These are phyloP conservation scores for Patella pellucida DNA, from an alignment of 2,888 invertebrate species.

Conservation along the genomic window DNA sequence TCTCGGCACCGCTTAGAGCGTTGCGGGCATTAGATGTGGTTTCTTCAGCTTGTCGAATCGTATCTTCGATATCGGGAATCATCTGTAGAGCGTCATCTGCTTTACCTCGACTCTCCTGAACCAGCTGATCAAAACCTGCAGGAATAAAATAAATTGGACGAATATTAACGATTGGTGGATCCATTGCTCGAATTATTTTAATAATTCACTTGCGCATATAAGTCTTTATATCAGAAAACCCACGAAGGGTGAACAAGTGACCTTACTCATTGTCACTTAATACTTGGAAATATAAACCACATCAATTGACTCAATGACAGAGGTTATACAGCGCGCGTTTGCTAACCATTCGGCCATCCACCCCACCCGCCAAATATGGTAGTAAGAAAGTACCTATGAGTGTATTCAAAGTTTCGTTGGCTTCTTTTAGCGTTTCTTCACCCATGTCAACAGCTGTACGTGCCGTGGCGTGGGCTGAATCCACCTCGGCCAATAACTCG, in stretches of 20 bases:
- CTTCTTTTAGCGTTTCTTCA: constrained; percentile 84
- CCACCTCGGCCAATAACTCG: constrained; percentile 84
- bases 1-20: constrained; percentile 82
- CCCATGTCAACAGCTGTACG: constrained; percentile 87
- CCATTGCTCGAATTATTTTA: background rate
- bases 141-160: background rate
- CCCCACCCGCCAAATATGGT: too few species aligned
- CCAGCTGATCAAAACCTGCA: constrained; percentile 86
- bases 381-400: constrained; percentile 72
- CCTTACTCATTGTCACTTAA: too few species aligned
- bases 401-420: constrained; percentile 83
- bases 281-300: too few species aligned
- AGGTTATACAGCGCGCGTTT: too few species aligned
- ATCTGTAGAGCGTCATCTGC: constrained; percentile 84
- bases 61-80: constrained; percentile 81
- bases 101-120: constrained; percentile 85
- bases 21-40: constrained; percentile 81
- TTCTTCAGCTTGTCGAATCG: constrained; percentile 80
- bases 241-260: too few species aligned
- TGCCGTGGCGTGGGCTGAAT: constrained; percentile 79
- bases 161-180: background rate
- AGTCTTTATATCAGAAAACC: too few species aligned
- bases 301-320: too few species aligned
- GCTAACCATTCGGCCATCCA: too few species aligned
- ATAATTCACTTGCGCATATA: too few species aligned